These are phyloP conservation scores for Plectus sambesii DNA, from an alignment of 1,140 invertebrate species.

Conservation along the genomic window DNA sequence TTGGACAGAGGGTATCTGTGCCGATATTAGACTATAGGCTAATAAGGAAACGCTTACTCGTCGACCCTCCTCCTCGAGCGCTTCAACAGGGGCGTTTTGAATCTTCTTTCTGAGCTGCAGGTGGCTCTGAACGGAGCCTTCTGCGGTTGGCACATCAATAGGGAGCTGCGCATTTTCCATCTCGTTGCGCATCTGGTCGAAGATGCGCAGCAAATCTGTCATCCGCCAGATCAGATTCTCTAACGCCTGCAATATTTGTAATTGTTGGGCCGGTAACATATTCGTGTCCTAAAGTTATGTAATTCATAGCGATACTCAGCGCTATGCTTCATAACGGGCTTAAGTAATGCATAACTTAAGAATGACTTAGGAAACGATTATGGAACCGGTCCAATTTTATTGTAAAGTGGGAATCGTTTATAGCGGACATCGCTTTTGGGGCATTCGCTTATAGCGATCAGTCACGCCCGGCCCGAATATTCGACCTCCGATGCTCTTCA, in stretches of 20 bases:
- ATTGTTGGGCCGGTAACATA: too few species aligned
- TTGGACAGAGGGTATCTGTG: background rate
- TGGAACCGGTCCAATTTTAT: too few species aligned
- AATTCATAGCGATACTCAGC: too few species aligned
- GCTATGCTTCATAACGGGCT: too few species aligned
- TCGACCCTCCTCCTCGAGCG: conserved; percentile 65
- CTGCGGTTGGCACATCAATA: conserved; percentile 75
- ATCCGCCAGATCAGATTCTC: conserved; percentile 92
- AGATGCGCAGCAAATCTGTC: conserved; percentile 71
- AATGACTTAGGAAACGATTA: too few species aligned
- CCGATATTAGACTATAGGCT: background rate
- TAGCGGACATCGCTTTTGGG: too few species aligned
- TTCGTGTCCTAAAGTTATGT: too few species aligned
- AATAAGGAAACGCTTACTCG: conserved; percentile 47
- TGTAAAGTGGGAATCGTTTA: too few species aligned
- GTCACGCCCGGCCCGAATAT: too few species aligned
- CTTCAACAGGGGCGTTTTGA: conserved; percentile 78
- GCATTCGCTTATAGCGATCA: too few species aligned
- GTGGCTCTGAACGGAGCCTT: conserved; percentile 78
- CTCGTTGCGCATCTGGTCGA: conserved; percentile 65
- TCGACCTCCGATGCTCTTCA: too few species aligned
- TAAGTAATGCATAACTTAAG: too few species aligned
- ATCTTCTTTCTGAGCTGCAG: conserved; percentile 87
- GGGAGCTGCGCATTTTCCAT: conserved; percentile 24
- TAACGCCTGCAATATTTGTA: conserved; percentile 54